Evolutionary conservation across 2,888 invertebrate genomes (phyloP).

Genomic region (Apamea monoglypha): DNA sequence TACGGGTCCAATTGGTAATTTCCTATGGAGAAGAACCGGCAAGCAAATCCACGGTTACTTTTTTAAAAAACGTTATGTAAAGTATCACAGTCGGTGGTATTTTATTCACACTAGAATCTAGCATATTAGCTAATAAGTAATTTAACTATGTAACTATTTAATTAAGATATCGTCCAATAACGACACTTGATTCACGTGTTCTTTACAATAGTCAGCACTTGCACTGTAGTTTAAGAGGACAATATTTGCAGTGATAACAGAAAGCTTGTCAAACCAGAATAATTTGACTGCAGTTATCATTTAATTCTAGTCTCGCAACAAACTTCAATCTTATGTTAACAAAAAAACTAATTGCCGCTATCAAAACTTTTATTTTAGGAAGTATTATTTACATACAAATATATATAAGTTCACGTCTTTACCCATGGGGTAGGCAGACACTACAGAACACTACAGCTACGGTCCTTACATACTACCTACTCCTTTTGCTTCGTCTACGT

Average conservation of each 20-base stretch:
- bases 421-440: background rate
- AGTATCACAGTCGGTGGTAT: no score
- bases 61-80: no score
- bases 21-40: no score
- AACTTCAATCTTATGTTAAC: background rate
- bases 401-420: background rate
- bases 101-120: no score
- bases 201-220: no score
- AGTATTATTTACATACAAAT: background rate
- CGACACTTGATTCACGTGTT: no score
- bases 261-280: constrained; percentile 2
- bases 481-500: background rate
- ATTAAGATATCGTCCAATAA: no score
- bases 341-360: background rate
- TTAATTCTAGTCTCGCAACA: background rate
- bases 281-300: constrained; percentile 2
- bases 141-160: no score
- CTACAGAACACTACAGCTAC: background rate
- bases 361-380: background rate
- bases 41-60: no score
- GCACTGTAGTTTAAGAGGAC: no score
- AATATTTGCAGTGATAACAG: constrained; percentile 11
- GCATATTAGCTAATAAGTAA: no score
- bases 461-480: background rate
- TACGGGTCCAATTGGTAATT: no score